phyloP scores from a whole-genome alignment of 2,113 vertebrate species.

The Oenanthe melanoleuca region DNA sequence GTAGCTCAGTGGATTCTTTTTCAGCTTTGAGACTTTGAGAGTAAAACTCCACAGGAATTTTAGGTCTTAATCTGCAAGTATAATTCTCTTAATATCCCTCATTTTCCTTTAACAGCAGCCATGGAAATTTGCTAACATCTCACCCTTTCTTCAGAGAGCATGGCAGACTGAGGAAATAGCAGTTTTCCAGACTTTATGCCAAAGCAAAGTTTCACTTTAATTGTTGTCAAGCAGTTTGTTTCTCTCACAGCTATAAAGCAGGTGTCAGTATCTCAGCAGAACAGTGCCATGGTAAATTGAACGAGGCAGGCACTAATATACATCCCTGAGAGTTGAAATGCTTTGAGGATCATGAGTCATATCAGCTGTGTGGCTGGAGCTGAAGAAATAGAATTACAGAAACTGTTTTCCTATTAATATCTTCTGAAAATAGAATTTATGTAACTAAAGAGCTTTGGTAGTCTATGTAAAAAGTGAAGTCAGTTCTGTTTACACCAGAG shows the following conservation, averaged over 20 bases:
- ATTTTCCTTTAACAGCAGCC: background rate
- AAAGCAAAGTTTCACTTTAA: background rate
- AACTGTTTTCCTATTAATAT: background rate
- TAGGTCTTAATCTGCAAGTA: slow-evolving; percentile 1
- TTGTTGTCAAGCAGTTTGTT: slow-evolving; percentile 16
- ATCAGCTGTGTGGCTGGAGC: background rate
- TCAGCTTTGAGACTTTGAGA: background rate
- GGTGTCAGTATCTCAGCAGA: background rate
- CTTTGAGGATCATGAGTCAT: background rate
- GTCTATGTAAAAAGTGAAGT: background rate
- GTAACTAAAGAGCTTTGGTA: background rate
- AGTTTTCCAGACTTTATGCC: background rate
- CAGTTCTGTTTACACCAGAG: background rate
- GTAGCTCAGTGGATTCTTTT: background rate
- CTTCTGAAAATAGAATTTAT: background rate
- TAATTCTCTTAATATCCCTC: background rate
- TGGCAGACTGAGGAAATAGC: slow-evolving; percentile 1
- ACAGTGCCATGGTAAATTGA: background rate
- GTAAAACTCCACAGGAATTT: background rate
- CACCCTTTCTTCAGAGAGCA: background rate
- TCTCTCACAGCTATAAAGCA: background rate
- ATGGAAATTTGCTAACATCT: slow-evolving; percentile 14
- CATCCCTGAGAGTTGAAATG: background rate
- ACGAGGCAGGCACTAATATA: background rate
- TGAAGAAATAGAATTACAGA: background rate